Evolutionary conservation across 2,797 vertebrate genomes (phyloP).

Genomic region (Furcifer pardalis): DNA sequence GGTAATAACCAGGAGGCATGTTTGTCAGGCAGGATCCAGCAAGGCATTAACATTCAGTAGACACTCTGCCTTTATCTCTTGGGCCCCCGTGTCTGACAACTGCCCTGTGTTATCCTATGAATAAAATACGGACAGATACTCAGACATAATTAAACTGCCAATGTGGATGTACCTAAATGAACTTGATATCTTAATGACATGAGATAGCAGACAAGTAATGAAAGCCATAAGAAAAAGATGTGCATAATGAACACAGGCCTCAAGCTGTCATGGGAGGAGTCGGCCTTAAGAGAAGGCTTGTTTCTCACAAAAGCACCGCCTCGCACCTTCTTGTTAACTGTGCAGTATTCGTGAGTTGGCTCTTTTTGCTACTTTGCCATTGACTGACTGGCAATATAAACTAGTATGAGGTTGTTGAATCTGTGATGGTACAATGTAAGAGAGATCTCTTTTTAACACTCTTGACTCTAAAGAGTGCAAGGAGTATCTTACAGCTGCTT

Average conservation of each 20-base stretch:
- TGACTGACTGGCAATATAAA: background rate
- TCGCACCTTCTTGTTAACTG: background rate
- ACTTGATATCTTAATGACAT: slow-evolving; percentile 80
- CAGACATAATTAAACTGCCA: slow-evolving; percentile 82
- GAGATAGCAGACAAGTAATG: slow-evolving; percentile 68
- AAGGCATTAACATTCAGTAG: slow-evolving; percentile 74
- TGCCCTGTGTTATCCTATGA: slow-evolving; percentile 74
- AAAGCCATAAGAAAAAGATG: slow-evolving; percentile 51
- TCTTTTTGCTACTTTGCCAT: background rate
- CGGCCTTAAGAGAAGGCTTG: accelerated
- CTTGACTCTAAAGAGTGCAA: background rate
- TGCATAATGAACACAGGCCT: slow-evolving; percentile 57
- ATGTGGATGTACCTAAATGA: slow-evolving; percentile 77
- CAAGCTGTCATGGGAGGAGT: slow-evolving; percentile 9
- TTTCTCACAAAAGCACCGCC: accelerated
- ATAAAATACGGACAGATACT: slow-evolving; percentile 73
- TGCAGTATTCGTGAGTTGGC: background rate
- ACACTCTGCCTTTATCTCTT: slow-evolving; percentile 70
- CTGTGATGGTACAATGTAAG: background rate
- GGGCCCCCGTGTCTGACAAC: slow-evolving; percentile 74
- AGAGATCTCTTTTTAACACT: background rate
- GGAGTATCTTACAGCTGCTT: background rate
- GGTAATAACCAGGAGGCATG: slow-evolving; percentile 74
- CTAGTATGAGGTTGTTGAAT: background rate
- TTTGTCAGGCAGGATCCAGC: slow-evolving; percentile 68